These are phyloP conservation scores for Thymelicus sylvestris DNA, from an alignment of 2,888 invertebrate genomes.

Conservation along the genomic window DNA sequence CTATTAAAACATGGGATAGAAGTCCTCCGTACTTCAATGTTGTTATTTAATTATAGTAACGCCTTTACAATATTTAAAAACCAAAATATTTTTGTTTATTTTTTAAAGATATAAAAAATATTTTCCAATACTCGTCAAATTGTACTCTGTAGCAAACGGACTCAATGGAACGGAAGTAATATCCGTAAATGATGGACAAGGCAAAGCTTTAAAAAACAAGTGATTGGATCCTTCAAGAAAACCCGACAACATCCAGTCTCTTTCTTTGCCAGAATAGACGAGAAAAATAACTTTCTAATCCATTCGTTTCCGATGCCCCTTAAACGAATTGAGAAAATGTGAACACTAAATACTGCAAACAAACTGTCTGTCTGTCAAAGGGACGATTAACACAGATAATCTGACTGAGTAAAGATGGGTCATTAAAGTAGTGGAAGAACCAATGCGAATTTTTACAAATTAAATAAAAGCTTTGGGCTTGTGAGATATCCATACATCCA, in stretches of 20 bases:
- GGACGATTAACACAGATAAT: too few relatives aligned
- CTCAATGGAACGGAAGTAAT: conserved; percentile 43
- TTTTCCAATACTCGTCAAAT: conserved; percentile 31
- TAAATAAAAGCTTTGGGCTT: too few relatives aligned
- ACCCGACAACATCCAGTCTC: not conserved
- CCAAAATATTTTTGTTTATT: not conserved
- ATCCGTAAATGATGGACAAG: conserved; percentile 42
- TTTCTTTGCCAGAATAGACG: not conserved
- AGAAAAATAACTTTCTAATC: not conserved
- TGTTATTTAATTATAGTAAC: too few relatives aligned
- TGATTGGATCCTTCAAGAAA: conserved; percentile 7
- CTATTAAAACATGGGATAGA: too few relatives aligned
- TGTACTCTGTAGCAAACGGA: conserved; percentile 22
- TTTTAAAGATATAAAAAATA: not conserved
- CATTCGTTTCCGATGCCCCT: not conserved
- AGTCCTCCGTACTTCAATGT: too few relatives aligned
- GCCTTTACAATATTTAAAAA: not conserved
- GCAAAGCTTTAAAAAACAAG: conserved; percentile 41
- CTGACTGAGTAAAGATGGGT: too few relatives aligned
- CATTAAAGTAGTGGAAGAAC: too few relatives aligned
- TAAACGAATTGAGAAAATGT: not conserved
- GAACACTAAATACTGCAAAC: too few relatives aligned
- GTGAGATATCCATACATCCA: too few relatives aligned
- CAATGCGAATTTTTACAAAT: too few relatives aligned
- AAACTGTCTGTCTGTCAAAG: too few relatives aligned